A percentile compares a stretch with the other conserved stretches of the same genome.
Conservation (phyloP, 1,140 invertebrate genomes). For the Druon quercuslanigerum region DNA sequence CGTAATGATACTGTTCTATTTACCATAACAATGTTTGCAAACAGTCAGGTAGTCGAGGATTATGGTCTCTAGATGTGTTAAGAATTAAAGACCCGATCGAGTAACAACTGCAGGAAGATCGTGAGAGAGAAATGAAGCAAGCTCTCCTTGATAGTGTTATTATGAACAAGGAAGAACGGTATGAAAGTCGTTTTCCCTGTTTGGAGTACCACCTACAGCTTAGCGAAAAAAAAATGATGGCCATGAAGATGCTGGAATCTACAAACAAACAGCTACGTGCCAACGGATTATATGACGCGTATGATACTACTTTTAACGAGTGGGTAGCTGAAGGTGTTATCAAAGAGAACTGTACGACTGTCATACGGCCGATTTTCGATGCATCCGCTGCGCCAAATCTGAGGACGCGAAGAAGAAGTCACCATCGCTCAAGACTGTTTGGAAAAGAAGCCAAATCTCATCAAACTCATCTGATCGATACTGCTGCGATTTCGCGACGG, state of each 20-base stretch:
- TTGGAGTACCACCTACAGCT: too few species aligned
- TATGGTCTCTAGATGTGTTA: too few species aligned
- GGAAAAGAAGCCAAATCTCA: too few species aligned
- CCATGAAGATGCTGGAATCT: too few species aligned
- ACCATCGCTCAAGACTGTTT: too few species aligned
- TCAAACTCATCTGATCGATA: too few species aligned
- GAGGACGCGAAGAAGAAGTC: too few species aligned
- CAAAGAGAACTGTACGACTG: slow-evolving; percentile 42
- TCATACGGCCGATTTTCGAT: slow-evolving; percentile 48
- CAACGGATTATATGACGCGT: slow-evolving; percentile 21
- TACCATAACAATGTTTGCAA: background rate
- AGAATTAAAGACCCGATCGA: too few species aligned
- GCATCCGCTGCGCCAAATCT: slow-evolving; percentile 24
- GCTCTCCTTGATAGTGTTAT: slow-evolving; percentile 44
- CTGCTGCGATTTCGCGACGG: slow-evolving; percentile 63
- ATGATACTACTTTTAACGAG: slow-evolving; percentile 39
- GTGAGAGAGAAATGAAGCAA: slow-evolving; percentile 40
- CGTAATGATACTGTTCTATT: too few species aligned
- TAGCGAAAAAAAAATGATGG: too few species aligned
- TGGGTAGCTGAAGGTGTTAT: slow-evolving; percentile 44
- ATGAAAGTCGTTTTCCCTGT: slow-evolving; percentile 51
- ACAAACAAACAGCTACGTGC: background rate
- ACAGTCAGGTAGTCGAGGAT: too few species aligned
- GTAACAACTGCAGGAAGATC: background rate
- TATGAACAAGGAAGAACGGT: too few species aligned